These are phyloP conservation scores for Campylorhamphus procurvoides DNA, from an alignment of 2,113 vertebrate species.

Conservation along the genomic window DNA sequence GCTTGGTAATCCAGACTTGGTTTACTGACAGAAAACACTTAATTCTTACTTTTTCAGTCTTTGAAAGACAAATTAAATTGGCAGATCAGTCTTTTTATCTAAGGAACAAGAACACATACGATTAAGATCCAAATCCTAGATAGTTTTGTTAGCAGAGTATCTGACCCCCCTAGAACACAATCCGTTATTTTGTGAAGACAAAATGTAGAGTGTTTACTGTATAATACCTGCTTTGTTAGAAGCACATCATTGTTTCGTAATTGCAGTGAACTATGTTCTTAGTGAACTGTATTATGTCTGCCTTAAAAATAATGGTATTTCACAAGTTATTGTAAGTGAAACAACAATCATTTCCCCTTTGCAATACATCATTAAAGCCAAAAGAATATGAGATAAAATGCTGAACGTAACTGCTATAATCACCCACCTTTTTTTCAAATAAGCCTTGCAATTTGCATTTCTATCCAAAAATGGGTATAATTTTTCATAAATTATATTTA, in stretches of 20 bases:
- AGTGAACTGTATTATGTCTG: neutral
- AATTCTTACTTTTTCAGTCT: neutral
- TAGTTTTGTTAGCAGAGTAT: neutral
- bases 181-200: neutral
- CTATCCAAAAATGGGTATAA: neutral
- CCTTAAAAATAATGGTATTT: neutral
- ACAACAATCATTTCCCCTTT: neutral
- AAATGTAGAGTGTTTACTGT: neutral
- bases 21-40: neutral
- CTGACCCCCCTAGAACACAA: neutral
- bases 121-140: neutral
- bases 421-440: neutral
- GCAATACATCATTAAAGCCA: neutral
- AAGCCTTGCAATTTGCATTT: neutral
- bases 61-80: neutral
- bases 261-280: neutral
- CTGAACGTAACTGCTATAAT: neutral
- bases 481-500: neutral
- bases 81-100: neutral
- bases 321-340: neutral
- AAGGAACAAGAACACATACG: neutral
- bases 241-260: neutral
- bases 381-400: neutral
- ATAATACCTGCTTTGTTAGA: neutral
- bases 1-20: neutral